Evolutionary conservation across 1,140 invertebrate genomes (phyloP).

Genomic region (Musca domestica): DNA sequence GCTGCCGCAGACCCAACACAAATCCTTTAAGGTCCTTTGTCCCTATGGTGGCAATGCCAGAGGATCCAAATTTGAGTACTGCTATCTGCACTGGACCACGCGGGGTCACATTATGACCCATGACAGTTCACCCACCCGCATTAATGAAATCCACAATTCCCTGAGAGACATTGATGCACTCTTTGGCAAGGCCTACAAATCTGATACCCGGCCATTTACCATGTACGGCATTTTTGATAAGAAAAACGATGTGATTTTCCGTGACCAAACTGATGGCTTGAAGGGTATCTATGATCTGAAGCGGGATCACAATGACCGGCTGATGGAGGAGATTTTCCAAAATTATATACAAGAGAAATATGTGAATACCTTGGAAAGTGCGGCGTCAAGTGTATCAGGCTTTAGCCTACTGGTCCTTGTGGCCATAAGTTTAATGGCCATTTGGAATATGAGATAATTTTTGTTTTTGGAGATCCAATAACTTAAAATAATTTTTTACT

Average conservation of each 20-base stretch:
- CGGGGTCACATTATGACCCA: constrained; percentile 62
- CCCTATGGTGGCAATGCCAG: constrained; percentile 56
- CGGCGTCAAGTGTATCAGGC: neutral
- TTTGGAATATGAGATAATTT: too few relatives aligned
- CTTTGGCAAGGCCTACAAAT: constrained; percentile 64
- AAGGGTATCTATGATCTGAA: constrained; percentile 52
- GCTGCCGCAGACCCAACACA: constrained; percentile 28
- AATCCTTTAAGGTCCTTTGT: constrained; percentile 54
- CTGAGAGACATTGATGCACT: constrained; percentile 65
- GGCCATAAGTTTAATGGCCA: too few relatives aligned
- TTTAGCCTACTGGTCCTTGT: too few relatives aligned
- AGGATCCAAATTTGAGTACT: constrained; percentile 55
- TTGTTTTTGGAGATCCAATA: too few relatives aligned
- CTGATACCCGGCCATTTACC: constrained; percentile 62
- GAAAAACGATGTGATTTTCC: constrained; percentile 63
- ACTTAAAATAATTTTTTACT: too few relatives aligned
- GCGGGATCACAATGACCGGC: constrained; percentile 41
- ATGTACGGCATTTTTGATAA: constrained; percentile 67
- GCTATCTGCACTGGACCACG: constrained; percentile 70
- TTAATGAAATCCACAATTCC: constrained; percentile 65
- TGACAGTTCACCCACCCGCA: constrained; percentile 58
- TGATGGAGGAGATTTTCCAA: constrained; percentile 46
- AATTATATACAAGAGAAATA: constrained; percentile 37
- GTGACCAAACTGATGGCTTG: constrained; percentile 62
- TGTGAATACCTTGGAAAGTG: neutral